Evolutionary conservation across 2,113 vertebrate species (phyloP).

Genomic region (Myocastor coypus): DNA sequence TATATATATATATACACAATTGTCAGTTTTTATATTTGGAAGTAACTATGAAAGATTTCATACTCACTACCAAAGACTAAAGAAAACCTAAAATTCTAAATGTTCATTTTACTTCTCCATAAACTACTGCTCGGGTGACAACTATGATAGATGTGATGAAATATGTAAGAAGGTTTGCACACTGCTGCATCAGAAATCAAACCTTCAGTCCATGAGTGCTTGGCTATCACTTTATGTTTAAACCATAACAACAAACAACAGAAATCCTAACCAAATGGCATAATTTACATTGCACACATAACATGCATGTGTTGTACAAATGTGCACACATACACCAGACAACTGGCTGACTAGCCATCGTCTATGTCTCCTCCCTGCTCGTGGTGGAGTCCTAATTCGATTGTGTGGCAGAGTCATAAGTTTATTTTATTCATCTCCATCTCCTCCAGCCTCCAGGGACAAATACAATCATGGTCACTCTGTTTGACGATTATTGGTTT

Average conservation of each 20-base stretch:
- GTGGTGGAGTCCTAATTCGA: background rate
- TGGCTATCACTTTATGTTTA: background rate
- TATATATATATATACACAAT: constrained; percentile 10
- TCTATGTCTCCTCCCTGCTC: background rate
- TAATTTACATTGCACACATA: background rate
- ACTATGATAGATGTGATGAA: background rate
- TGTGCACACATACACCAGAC: background rate
- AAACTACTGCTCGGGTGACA: background rate
- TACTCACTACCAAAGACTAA: background rate
- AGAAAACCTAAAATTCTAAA: background rate
- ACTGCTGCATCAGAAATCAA: background rate
- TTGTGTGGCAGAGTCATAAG: background rate
- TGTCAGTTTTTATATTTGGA: constrained; percentile 26
- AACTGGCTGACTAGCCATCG: background rate
- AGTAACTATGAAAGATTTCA: constrained; percentile 8
- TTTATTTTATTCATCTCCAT: background rate
- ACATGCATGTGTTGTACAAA: rapidly evolving
- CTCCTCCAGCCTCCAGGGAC: background rate
- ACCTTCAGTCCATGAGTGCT: background rate
- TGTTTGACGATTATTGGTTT: background rate
- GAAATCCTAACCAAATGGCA: constrained; percentile 11
- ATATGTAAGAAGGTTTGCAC: background rate
- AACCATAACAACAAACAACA: background rate
- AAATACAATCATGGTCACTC: background rate
- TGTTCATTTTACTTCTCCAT: constrained; percentile 33